Conservation (phyloP, 2,797 vertebrate genomes). For the Acestrorhynchus altus region DNA sequence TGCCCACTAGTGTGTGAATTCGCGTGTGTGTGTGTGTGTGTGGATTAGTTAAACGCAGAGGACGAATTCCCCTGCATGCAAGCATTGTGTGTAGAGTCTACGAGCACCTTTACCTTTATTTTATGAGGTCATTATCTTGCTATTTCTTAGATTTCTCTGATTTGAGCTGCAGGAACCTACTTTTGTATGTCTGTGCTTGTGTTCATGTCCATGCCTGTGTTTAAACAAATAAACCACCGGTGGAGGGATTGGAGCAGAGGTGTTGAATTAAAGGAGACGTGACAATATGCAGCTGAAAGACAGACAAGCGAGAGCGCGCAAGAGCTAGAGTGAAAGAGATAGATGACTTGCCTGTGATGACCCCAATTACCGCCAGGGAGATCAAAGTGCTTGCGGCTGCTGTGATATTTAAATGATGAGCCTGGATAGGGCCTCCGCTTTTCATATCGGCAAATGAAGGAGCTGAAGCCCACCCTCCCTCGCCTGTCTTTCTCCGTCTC, state of each 20-base stretch:
- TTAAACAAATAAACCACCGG: not conserved
- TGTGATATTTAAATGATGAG: conserved; percentile 75
- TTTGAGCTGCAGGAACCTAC: no score
- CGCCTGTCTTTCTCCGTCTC: conserved; percentile 2
- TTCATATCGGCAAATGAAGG: conserved; percentile 58
- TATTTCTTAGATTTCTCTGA: no score
- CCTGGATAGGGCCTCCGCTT: conserved; percentile 56
- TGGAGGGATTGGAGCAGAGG: no score
- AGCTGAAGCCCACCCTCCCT: conserved; percentile 19
- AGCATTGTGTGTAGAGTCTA: no score
- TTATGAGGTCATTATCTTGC: no score
- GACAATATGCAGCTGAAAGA: conserved; percentile 8
- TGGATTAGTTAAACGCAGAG: no score
- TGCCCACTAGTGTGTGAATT: no score
- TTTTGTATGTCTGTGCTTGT: conserved; percentile 6
- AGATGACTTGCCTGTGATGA: conserved; percentile 54
- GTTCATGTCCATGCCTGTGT: not conserved
- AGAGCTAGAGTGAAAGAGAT: conserved; percentile 27
- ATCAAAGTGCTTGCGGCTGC: conserved; percentile 70
- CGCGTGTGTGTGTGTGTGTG: no score
- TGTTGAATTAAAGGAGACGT: not conserved
- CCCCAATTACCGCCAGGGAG: conserved; percentile 71
- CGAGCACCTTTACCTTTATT: no score
- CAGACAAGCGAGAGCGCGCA: conserved; percentile 22
- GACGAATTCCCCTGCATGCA: no score